phyloP scores from a whole-genome alignment of 2,888 invertebrate genomes.

The Elegia similella region DNA sequence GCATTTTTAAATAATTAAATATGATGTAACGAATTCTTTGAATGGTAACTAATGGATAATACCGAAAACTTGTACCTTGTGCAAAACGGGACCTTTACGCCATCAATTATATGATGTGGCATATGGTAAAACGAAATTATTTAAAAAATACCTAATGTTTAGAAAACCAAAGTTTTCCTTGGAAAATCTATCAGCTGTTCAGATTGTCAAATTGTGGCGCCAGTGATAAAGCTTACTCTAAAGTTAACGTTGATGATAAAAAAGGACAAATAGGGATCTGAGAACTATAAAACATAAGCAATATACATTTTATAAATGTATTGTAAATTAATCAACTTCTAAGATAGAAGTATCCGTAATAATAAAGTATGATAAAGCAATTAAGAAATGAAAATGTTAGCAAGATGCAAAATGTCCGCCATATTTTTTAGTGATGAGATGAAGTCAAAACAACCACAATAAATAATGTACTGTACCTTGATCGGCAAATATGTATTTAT shows the following conservation, averaged over 20 bases:
- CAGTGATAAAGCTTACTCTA: conserved; percentile 23
- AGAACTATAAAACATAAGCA: background rate
- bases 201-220: conserved; percentile 39
- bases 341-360: background rate
- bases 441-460: conserved; percentile 76
- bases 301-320: background rate
- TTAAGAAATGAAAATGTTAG: conserved; percentile 54
- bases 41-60: too few relatives aligned
- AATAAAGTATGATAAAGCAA: background rate
- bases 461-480: conserved; percentile 79
- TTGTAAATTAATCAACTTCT: background rate
- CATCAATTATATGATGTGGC: too few relatives aligned
- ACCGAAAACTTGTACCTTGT: background rate
- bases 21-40: too few relatives aligned
- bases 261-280: background rate
- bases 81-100: too few relatives aligned
- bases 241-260: conserved; percentile 8
- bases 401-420: conserved; percentile 47
- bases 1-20: background rate
- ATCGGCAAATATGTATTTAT: conserved; percentile 88
- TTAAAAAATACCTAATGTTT: background rate
- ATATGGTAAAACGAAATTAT: too few relatives aligned
- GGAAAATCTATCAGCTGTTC: conserved; percentile 17
- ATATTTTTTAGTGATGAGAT: conserved; percentile 52
- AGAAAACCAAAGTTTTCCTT: background rate